Evolutionary conservation across 2,888 invertebrate genomes (phyloP).

Genomic region (Eledone cirrhosa): DNA sequence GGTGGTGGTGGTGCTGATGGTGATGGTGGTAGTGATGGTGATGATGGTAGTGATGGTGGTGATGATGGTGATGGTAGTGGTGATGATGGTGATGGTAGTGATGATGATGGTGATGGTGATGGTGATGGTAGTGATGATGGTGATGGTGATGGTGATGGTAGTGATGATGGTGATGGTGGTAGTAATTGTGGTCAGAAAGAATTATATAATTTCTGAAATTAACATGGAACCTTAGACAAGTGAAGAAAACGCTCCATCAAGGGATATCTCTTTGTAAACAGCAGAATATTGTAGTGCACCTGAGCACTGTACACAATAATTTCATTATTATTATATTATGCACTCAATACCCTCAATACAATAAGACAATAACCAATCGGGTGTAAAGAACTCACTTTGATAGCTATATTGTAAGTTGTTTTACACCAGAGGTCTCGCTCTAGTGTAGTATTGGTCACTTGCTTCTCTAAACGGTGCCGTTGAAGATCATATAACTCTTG

Average conservation of each 20-base stretch:
- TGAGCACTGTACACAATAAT: too few species aligned
- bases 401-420: conserved; percentile 64
- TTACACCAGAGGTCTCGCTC: conserved; percentile 66
- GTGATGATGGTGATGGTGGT: background rate
- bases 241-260: background rate
- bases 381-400: conserved; percentile 54
- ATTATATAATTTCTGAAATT: background rate
- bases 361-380: too few species aligned
- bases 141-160: background rate
- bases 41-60: too few species aligned
- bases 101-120: too few species aligned
- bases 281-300: too few species aligned
- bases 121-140: background rate
- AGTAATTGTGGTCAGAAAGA: background rate
- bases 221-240: background rate
- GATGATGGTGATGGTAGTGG: too few species aligned
- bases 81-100: too few species aligned
- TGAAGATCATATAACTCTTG: conserved; percentile 67
- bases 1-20: too few species aligned
- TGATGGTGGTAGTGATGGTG: too few species aligned
- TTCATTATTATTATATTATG: too few species aligned
- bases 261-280: too few species aligned
- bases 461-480: conserved; percentile 61
- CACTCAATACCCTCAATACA: too few species aligned
- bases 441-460: conserved; percentile 58